Base-by-base conservation (phyloP, 1,140 invertebrate species). In the Mactra quadrangularis region DNA sequence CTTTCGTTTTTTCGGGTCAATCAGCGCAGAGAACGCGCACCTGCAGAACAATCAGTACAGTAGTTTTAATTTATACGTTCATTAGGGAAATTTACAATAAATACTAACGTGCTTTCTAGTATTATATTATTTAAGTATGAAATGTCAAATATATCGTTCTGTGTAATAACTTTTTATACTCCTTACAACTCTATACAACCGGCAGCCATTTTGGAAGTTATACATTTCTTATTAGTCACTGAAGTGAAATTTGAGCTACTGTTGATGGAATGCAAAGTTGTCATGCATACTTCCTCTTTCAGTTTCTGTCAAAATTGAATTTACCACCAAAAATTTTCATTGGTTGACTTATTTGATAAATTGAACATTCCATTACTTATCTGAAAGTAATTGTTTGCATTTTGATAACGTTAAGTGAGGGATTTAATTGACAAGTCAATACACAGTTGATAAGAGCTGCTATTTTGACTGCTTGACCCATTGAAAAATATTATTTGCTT, bases 141-240 rank as follows among this genome's bases (percentile, higher is more conserved):
- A n/a, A n/a, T n/a, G n/a, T n/a, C 52, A 55, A 22, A 19, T 27
- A 55, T 19, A 55, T 11, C 25, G 7, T 7, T 27, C 6, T 27
- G 17, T 22, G 3, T 55, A 6, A 27, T 6, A 27, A n/a, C 19
- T 22, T 47, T 22, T 53, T 50, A 55, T 17, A 33, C 31, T 55
- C 29, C 1, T 19, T 11, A n/a, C 11, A 22, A 4, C 13, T 15
- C n/a, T 11, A 3, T 0, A 25, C 17, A 71, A 68, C 66, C 55
- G 87, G 85, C 87, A 87, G 87, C 87, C 87, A 87, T 87, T 82
- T 85, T 83, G 82, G 53, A 85, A 86, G 60, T 71, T 82, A 59
- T 52, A 31, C 3, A 29, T 27, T 57, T 57, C n/a, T 41, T 15
- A 41, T 41, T 41, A 41, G 38, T 41, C 38, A 41, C 38, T 41